Evolutionary conservation across 2,888 invertebrate genomes (phyloP).

Genomic region (Drosophila rellima): DNA sequence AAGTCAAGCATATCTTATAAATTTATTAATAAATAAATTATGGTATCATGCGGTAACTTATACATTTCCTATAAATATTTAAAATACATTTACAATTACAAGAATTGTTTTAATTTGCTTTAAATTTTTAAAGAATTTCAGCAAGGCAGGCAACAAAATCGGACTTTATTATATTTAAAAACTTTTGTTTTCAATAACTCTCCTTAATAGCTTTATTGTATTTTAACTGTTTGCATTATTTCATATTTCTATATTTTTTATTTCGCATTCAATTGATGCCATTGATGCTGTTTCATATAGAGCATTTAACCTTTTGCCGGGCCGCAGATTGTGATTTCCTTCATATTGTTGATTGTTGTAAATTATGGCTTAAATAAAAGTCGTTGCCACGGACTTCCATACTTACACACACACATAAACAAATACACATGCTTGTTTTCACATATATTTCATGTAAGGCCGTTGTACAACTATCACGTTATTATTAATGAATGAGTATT

Average conservation of each 20-base stretch:
- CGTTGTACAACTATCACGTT: conserved; percentile 73
- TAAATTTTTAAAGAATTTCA: neutral
- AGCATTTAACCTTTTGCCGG: conserved; percentile 45
- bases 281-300: conserved; percentile 16
- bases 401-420: neutral
- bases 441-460: conserved; percentile 32
- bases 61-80: neutral
- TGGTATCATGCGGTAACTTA: no score
- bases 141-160: no score
- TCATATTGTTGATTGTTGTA: conserved; percentile 60
- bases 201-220: conserved; percentile 5
- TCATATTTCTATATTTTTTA: conserved; percentile 17
- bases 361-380: conserved; percentile 76
- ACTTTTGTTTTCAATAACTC: neutral
- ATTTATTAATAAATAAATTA: neutral
- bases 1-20: neutral
- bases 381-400: conserved; percentile 46
- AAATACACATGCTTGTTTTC: conserved; percentile 20
- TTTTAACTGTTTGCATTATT: conserved; percentile 13
- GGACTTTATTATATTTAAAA: neutral
- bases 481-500: conserved; percentile 81
- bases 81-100: neutral
- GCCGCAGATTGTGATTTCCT: conserved; percentile 42
- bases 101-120: neutral
- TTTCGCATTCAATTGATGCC: conserved; percentile 9